These are phyloP conservation scores for Drosophila vallismaia DNA, from an alignment of 2,888 invertebrate species.

Conservation along the genomic window DNA sequence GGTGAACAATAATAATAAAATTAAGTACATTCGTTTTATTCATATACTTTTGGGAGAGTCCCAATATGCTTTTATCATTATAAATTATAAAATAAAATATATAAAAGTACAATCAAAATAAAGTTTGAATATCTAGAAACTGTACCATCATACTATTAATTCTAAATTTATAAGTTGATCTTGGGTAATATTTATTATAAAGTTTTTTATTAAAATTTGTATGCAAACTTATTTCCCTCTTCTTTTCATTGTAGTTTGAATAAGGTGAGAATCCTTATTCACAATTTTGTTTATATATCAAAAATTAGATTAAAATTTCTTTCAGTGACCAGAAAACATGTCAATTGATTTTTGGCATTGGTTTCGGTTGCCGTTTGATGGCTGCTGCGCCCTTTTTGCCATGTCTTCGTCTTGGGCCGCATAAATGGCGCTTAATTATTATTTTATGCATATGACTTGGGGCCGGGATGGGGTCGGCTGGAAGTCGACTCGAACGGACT, in stretches of 20 bases:
- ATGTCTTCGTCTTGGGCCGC: slow-evolving; percentile 55
- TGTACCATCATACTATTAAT: no score
- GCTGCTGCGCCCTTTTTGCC: slow-evolving; percentile 65
- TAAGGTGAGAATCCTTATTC: not conserved
- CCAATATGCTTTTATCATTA: no score
- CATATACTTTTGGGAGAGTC: no score
- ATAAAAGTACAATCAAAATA: no score
- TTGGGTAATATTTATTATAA: not conserved
- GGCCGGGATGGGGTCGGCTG: slow-evolving; percentile 20
- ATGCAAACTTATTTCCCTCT: not conserved
- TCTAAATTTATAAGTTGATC: no score
- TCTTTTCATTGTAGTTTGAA: not conserved
- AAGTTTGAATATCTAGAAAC: no score
- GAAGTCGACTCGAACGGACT: slow-evolving; percentile 13
- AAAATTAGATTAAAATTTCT: slow-evolving; percentile 8
- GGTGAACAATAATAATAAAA: not conserved
- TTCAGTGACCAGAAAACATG: slow-evolving; percentile 25
- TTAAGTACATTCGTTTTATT: no score
- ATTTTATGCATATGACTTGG: slow-evolving; percentile 74
- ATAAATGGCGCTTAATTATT: slow-evolving; percentile 73
- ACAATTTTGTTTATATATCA: not conserved
- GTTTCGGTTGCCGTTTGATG: slow-evolving; percentile 30
- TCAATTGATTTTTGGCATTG: slow-evolving; percentile 45
- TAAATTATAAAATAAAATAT: no score
- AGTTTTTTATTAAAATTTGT: not conserved